These are phyloP conservation scores for Dolichoris vasculosae DNA, from an alignment of 1,140 invertebrate genomes.

Conservation along the genomic window DNA sequence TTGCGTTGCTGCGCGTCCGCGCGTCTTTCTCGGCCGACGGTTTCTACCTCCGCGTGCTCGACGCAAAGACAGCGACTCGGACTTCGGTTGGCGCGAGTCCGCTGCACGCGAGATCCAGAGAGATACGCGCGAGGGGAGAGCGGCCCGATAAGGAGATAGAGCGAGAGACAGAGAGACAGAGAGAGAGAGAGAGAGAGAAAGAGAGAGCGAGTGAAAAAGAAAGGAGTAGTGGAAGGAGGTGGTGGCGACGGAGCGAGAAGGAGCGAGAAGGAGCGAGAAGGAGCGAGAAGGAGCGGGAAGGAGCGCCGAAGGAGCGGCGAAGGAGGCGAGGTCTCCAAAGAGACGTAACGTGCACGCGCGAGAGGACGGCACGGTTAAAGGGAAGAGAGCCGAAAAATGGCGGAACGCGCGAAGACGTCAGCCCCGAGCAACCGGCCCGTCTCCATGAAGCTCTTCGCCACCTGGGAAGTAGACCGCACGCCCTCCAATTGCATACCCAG, in stretches of 20 bases:
- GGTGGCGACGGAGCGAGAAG: neutral
- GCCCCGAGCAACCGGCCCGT: conserved; percentile 83
- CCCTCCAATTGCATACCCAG: conserved; percentile 97
- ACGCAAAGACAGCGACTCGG: neutral
- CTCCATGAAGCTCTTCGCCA: conserved; percentile 97
- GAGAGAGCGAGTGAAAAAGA: conserved; percentile 1
- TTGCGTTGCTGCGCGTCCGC: conserved; percentile 7
- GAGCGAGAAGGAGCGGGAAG: no score
- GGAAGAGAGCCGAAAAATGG: conserved; percentile 69
- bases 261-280: neutral
- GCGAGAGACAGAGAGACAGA: neutral
- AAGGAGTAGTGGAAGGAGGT: neutral
- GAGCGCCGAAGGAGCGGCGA: neutral
- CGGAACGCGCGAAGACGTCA: conserved; percentile 72
- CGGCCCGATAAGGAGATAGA: neutral
- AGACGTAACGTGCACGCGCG: neutral
- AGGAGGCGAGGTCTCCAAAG: conserved; percentile 3
- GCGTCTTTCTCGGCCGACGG: no score
- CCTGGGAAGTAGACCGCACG: conserved; percentile 97
- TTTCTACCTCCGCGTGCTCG: neutral
- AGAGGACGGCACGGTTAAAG: neutral
- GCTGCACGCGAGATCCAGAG: neutral
- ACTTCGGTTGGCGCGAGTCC: neutral
- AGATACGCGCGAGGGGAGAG: no score
- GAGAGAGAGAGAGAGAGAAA: neutral